phyloP scores from a whole-genome alignment of 1,140 invertebrate species.

The Bicyclus anynana region DNA sequence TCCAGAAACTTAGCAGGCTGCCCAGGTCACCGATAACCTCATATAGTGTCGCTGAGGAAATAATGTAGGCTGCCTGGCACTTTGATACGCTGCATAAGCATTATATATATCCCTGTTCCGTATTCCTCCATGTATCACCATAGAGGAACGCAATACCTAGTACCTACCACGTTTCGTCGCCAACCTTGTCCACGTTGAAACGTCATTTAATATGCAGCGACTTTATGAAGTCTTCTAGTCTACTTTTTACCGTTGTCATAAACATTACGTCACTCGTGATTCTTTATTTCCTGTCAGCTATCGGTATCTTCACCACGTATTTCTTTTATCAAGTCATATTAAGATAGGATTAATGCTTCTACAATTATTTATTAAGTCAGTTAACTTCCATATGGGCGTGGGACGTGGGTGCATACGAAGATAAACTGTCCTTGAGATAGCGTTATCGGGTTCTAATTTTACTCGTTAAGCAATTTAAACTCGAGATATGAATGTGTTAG shows the following conservation, averaged over 20 bases:
- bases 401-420: conserved; percentile 7
- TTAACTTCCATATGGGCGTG: conserved; percentile 6
- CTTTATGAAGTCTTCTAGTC: no score
- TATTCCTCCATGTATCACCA: no score
- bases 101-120: no score
- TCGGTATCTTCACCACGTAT: background rate
- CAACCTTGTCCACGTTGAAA: no score
- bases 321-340: conserved; percentile 4
- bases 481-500: background rate
- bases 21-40: no score
- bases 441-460: conserved; percentile 14
- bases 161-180: no score
- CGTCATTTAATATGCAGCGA: background rate
- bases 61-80: no score
- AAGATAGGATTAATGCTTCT: conserved; percentile 11
- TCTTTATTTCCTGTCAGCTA: background rate
- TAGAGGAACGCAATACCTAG: no score
- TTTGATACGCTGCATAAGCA: no score
- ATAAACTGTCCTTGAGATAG: conserved; percentile 19
- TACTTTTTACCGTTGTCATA: background rate
- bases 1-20: no score
- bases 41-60: no score
- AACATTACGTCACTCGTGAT: background rate
- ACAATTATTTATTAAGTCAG: conserved; percentile 6
- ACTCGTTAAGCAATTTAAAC: conserved; percentile 7